Base-by-base conservation (phyloP, 2,888 invertebrate species). In the Lochmaea capreae region DNA sequence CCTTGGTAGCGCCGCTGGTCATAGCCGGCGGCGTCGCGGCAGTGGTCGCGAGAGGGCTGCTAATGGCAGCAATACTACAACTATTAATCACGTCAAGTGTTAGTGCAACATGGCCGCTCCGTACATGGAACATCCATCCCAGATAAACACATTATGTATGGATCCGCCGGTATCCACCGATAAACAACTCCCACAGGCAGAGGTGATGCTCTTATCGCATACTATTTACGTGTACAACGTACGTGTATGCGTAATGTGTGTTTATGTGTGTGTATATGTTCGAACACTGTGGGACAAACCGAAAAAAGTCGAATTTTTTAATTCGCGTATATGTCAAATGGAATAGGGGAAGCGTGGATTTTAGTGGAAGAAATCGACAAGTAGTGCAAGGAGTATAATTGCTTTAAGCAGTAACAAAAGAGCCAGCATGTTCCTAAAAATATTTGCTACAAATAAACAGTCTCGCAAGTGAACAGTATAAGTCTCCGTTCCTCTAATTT, bases 21-120 rank as follows among this genome's bases (percentile, higher is more conserved):
- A 65, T 61, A 22, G 67, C 43, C 66, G 66, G 62, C 66, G 66
- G 62, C 63, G 68, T 71, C 68, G 65, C 68, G 67, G 58, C 46
- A 67, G 67, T 18, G 67, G 73, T 71, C 63, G 77, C 77, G 80
- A 81, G 83, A 82, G 84, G 83, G 80, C 85, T 87, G 87, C 85
- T 87, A 87, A 87, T 87, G 87, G 86, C 87, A 86, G 85, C 83
- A 84, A 83, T 84, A 84, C 83, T 84, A 85, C 86, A 84, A 86
- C 86, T 84, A 87, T 87, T 87, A 87, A 87, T 87, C 87, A 87
- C 85, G 87, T 86, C 86, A 84, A 87, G 86, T 86, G 86, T 85
- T 86, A 83, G 83, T 84, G 83, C 86, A 87, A 86, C 86, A 87
- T 87, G 86, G 87, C 86, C 85, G 85, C 85, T 82, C 83, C 84